Base-by-base conservation (phyloP, 2,113 vertebrate species). In the Athene noctua region DNA sequence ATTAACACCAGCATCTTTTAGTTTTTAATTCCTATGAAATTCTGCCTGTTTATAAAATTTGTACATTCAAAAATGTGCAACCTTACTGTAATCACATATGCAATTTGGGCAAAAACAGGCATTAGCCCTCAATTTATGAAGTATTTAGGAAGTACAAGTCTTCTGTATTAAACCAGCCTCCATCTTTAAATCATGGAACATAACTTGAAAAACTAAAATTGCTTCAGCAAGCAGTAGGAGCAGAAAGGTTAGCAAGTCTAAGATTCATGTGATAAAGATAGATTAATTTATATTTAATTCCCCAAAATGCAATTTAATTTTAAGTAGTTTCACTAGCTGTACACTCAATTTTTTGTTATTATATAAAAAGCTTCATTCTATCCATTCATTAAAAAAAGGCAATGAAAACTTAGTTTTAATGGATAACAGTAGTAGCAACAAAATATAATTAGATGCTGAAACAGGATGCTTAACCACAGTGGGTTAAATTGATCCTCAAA, bases 281-380 rank as follows among this genome's bases (percentile, higher is more conserved):
- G 57, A 79, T 93, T 81, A 91, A 96, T 96, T 86, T 91, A 66
- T 88, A 92, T 89, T 96, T 91, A 62, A 97, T 84, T 94, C 19
- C 25, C 49, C 32, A 42, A 72, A 82, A 87, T 7, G 32, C 68
- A 85, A 61, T 91, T 96, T 92, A 86, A 89, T 86, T 88, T 88
- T 52, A 91, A 91, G 54, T 82, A 73, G 73, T 91, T 92, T 87
- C 42, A 23, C n/a, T 89, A 75, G 25, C 34, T 52, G 14, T 38
- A 91, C 57, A 61, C 34, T 85, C 78, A 29, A 30, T 55, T 96
- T 86, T 91, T 92, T 90, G 55, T 74, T 87, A 71, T 81, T 79
- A 58, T 23, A 95, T 67, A 46, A 91, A 90, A 94, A 82, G 65
- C 25, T 65, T 67, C 9, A 40, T 83, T 93, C 72, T 14, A 93